A percentile compares a stretch with the other conserved stretches of the same genome.
Conservation (phyloP, 2,113 vertebrate genomes). For the Leptosomus discolor region DNA sequence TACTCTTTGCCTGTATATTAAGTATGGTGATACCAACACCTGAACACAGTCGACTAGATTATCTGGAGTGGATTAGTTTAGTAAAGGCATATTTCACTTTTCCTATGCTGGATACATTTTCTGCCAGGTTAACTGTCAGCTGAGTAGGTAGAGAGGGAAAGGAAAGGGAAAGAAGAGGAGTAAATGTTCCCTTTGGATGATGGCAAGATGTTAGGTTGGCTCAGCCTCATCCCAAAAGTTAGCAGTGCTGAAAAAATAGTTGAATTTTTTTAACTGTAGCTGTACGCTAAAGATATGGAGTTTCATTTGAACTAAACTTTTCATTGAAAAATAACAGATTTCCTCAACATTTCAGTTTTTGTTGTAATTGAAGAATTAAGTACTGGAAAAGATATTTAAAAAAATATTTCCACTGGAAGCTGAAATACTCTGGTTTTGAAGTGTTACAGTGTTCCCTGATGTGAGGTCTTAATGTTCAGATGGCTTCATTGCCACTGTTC, state of each 20-base stretch:
- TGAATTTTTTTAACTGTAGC: not conserved
- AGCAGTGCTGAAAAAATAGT: not conserved
- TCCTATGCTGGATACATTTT: not conserved
- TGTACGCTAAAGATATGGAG: accelerated
- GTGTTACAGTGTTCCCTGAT: not conserved
- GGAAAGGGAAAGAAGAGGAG: not conserved
- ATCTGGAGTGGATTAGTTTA: not conserved
- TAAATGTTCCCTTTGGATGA: not conserved
- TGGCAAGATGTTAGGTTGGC: not conserved
- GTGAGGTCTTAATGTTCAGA: accelerated
- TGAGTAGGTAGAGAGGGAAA: not conserved
- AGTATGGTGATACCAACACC: not conserved
- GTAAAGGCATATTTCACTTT: not conserved
- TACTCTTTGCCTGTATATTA: not conserved
- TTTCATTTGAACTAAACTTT: not conserved
- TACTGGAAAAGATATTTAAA: not conserved
- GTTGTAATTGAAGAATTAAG: not conserved
- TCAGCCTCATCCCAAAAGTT: not conserved
- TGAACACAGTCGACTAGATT: not conserved
- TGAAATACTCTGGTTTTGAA: not conserved
- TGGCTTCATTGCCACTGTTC: not conserved
- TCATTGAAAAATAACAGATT: not conserved
- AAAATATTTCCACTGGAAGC: not conserved
- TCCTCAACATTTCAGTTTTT: not conserved
- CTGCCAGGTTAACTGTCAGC: not conserved